These are phyloP conservation scores for Mustela erminea DNA, from an alignment of 2,797 vertebrate genomes.

Conservation along the genomic window DNA sequence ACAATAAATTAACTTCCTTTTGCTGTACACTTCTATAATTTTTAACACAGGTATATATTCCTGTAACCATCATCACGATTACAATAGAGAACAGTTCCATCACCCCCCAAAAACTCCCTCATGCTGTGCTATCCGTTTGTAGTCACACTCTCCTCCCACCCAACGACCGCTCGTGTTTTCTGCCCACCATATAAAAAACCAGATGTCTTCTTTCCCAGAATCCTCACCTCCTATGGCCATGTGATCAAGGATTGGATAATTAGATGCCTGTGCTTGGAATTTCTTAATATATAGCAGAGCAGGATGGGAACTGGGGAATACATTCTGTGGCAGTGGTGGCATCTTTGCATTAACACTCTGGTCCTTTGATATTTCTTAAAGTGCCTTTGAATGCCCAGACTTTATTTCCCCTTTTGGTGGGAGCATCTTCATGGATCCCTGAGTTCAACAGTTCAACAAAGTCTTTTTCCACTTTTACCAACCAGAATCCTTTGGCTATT, in stretches of 20 bases:
- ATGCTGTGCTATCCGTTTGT: not conserved
- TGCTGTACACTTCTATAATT: not conserved
- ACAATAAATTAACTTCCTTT: not conserved
- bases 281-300: not conserved
- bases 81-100: constrained; percentile 12
- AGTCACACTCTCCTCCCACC: not conserved
- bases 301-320: not conserved
- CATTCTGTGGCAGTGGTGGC: not conserved
- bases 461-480: not conserved
- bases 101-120: not conserved
- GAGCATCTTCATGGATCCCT: not conserved
- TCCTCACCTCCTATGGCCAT: not conserved
- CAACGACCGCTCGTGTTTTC: not conserved
- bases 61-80: not conserved
- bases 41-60: not conserved
- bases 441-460: not conserved
- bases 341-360: not conserved
- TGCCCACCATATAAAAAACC: not conserved
- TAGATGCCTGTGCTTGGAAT: not conserved
- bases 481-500: not conserved
- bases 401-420: not conserved
- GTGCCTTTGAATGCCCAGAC: not conserved
- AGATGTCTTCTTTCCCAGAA: not conserved
- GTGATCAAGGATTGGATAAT: not conserved
- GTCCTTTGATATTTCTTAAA: not conserved